Conservation (phyloP, 2,888 invertebrate species). For the Tubulanus polymorphus region DNA sequence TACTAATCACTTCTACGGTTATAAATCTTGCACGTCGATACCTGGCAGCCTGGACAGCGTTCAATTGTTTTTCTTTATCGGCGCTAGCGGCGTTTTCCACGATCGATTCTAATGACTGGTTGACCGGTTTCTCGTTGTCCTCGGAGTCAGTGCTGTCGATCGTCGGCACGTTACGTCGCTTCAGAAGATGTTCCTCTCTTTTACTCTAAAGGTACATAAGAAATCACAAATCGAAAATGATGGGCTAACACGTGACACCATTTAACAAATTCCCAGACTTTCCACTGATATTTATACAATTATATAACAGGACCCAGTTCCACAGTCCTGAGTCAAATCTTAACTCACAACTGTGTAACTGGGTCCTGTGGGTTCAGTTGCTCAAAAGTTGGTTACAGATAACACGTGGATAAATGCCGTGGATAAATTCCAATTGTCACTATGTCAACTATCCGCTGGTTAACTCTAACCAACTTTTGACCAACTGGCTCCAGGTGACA, state of each 20-base stretch:
- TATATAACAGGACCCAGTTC: conserved; percentile 1
- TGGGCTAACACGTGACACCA: too few relatives aligned
- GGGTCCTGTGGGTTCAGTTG: too few relatives aligned
- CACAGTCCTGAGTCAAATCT: not conserved
- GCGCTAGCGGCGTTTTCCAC: conserved; percentile 78
- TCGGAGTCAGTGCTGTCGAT: conserved; percentile 68
- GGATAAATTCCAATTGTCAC: too few relatives aligned
- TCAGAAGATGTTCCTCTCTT: conserved; percentile 92
- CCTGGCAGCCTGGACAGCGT: conserved; percentile 87
- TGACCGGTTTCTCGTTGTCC: conserved; percentile 48
- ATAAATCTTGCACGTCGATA: conserved; percentile 19
- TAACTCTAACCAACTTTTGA: too few relatives aligned
- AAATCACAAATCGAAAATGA: too few relatives aligned
- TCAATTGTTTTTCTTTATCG: conserved; percentile 70
- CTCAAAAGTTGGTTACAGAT: too few relatives aligned
- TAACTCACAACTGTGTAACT: conserved; percentile 3
- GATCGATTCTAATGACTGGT: conserved; percentile 66
- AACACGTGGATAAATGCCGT: too few relatives aligned
- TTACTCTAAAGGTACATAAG: conserved; percentile 64
- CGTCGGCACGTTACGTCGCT: conserved; percentile 87
- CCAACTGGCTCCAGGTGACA: too few relatives aligned
- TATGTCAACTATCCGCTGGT: too few relatives aligned
- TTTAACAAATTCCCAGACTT: too few relatives aligned
- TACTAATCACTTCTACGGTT: too few relatives aligned
- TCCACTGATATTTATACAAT: too few relatives aligned